phyloP scores from a whole-genome alignment of 2,113 vertebrate genomes.

The Gorilla gorilla region DNA sequence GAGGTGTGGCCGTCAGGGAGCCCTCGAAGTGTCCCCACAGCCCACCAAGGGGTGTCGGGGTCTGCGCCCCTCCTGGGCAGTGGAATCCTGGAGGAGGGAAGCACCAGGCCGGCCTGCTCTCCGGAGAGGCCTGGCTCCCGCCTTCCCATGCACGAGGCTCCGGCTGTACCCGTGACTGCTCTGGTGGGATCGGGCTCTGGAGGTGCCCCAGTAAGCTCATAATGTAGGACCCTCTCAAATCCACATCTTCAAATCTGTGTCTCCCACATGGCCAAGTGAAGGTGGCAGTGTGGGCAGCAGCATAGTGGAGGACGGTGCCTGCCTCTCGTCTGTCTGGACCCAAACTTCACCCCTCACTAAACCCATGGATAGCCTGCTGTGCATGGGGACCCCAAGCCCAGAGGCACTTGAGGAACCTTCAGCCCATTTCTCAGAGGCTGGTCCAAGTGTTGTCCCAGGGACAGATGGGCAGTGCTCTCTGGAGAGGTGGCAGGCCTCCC shows the following conservation, averaged over 20 bases:
- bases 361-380: neutral
- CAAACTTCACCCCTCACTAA: neutral
- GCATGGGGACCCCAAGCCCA: too few species aligned
- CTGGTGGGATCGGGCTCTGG: neutral
- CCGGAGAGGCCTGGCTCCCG: neutral
- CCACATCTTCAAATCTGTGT: neutral
- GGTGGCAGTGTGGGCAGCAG: neutral
- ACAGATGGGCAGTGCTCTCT: neutral
- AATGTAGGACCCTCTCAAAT: neutral
- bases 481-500: too few species aligned
- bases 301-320: neutral
- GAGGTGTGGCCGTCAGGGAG: slow-evolving; percentile 83
- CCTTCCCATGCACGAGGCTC: neutral
- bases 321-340: neutral
- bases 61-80: slow-evolving; percentile 84
- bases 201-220: neutral
- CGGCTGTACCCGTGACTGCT: neutral
- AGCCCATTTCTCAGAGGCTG: neutral
- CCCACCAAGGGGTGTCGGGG: slow-evolving; percentile 84
- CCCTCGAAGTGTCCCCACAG: slow-evolving; percentile 83
- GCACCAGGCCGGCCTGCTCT: neutral
- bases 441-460: neutral
- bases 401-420: neutral
- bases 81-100: slow-evolving; percentile 87
- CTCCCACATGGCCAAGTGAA: neutral